Conservation (phyloP, 1,140 invertebrate genomes). For the Littorina saxatilis region DNA sequence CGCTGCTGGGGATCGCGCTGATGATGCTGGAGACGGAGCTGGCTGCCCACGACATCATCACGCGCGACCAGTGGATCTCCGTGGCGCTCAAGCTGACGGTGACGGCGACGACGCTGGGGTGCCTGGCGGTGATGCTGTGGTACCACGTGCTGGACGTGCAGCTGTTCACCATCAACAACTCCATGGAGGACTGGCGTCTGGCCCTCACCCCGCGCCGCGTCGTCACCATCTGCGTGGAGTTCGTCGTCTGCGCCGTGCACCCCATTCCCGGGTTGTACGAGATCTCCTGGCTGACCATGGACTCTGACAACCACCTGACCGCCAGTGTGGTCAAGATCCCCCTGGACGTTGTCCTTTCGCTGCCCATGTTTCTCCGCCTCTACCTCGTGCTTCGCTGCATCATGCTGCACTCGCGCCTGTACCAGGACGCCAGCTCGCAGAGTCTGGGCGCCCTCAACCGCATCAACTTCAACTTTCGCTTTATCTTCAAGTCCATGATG, state of each 20-base stretch:
- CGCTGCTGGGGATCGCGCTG: constrained; percentile 64
- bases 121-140: constrained; percentile 64
- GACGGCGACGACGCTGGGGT: constrained; percentile 65
- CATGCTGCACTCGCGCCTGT: constrained; percentile 72
- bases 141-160: constrained; percentile 70
- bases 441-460: constrained; percentile 74
- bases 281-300: constrained; percentile 41
- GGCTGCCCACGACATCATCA: constrained; percentile 50
- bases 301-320: constrained; percentile 32
- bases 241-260: constrained; percentile 71
- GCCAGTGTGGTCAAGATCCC: constrained; percentile 45
- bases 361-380: constrained; percentile 74
- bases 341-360: constrained; percentile 68
- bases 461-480: constrained; percentile 73
- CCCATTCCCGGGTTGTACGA: constrained; percentile 68
- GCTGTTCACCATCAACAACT: constrained; percentile 72
- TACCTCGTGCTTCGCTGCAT: constrained; percentile 70
- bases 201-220: constrained; percentile 61
- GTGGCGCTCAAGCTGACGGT: constrained; percentile 66
- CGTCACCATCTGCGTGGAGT: constrained; percentile 63
- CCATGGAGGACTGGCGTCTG: constrained; percentile 70
- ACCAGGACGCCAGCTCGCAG: constrained; percentile 73
- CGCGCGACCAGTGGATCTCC: constrained; percentile 48
- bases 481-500: constrained; percentile 76
- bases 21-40: constrained; percentile 73